Base-by-base conservation (phyloP, 2,113 vertebrate genomes). In the Taurulus bubalis region DNA sequence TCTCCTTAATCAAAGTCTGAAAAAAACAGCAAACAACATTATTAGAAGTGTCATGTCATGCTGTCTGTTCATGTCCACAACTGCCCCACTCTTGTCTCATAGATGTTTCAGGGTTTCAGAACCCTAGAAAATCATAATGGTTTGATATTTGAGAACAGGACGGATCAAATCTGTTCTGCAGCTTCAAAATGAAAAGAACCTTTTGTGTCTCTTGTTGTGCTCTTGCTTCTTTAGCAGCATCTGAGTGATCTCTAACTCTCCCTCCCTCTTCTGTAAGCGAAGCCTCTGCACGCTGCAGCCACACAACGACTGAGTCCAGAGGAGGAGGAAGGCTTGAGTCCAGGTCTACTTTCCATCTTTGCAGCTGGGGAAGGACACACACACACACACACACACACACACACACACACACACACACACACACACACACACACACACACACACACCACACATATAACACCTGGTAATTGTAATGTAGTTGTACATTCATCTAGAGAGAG, bases 251-350 rank as follows among this genome's bases (percentile, higher is more conserved):
- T 83, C 65, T 74, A 11, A 0, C 45, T 24, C 3, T 16, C 2
- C 58, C 70, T 30, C 24, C 63, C 0, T 86, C 82, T 1, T 83
- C 79, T 26, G 68, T 73, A 0, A 91, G 59, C 2, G 30, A 73
- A 4, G 79, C 79, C 59, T 91, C 90, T 0, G 76, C 86, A 64
- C 75, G 77, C 71, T 86, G 84, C 71, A 90, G 77, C 90, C 90
- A 91, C 53, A 3, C 58, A 6, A 65, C 67, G 3, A 83, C 84
- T 0, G 84, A 86, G 71, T 88, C 71, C 79, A 91, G 82, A 77
- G 90, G 88, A 77, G 74, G 60, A 69, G 90, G 88, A 64, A 91
- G 86, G 63, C 26, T 82, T 22, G 34, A 67, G 71, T 90, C 82
- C 71, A 91, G 83, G 20, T 85, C 82, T 20, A 79, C 63, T 77